These are phyloP conservation scores for Corvus hawaiiensis DNA, from an alignment of 2,113 vertebrate genomes.

Conservation along the genomic window DNA sequence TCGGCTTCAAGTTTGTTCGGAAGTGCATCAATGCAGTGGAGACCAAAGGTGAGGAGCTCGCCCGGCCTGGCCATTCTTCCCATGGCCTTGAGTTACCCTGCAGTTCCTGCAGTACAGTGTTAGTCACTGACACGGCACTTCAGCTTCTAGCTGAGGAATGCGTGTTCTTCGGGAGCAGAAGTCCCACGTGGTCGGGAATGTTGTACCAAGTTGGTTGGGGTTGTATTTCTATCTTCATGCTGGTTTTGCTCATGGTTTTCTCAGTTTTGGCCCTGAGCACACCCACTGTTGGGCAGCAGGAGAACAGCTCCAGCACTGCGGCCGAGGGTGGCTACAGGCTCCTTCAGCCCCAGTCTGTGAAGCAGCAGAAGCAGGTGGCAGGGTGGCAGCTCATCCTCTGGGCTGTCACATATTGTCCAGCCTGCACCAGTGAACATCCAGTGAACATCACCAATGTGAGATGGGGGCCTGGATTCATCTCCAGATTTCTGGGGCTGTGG, in stretches of 20 bases:
- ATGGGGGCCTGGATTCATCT: accelerated
- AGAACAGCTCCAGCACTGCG: not conserved
- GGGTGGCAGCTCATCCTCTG: not conserved
- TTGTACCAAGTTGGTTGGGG: accelerated
- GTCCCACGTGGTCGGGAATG: accelerated
- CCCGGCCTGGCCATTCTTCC: accelerated
- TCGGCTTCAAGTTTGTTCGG: conserved; percentile 92
- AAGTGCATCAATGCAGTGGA: conserved; percentile 94
- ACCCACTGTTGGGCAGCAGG: not conserved
- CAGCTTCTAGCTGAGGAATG: not conserved
- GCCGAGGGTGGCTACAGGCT: not conserved
- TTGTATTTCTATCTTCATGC: not conserved
- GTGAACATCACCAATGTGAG: not conserved
- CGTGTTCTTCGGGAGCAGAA: not conserved
- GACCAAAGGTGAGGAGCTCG: conserved; percentile 78
- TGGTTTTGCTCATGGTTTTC: not conserved
- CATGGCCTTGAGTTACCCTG: accelerated
- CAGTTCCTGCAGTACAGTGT: accelerated
- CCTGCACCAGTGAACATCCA: not conserved
- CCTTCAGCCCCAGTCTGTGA: not conserved
- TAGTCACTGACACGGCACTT: not conserved
- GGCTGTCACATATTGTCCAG: not conserved
- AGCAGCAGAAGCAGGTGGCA: not conserved
- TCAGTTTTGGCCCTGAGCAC: not conserved
- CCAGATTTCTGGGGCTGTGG: not conserved